Evolutionary conservation across 2,888 invertebrate species (phyloP), one percentile per base, ranked within the genome.

Genomic region (Encarsia formosa): DNA sequence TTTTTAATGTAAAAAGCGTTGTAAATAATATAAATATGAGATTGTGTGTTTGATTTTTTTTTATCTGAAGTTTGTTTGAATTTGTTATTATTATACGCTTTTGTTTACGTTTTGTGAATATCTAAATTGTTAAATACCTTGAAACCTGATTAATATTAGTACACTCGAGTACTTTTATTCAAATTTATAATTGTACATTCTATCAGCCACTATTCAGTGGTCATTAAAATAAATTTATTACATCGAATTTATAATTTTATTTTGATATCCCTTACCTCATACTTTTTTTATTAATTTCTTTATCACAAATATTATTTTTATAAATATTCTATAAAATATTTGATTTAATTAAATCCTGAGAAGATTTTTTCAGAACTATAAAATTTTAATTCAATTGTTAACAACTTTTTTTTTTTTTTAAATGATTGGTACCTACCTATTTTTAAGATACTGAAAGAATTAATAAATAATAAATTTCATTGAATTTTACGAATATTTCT

Each of bases 171-270:
- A 35, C 26, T 44, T 34, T 8, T 20, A 40, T 29, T 22, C 3
- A 34, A 40, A 32, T 26, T 48, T 23, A 16, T 46, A 38, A 31
- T 18, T 46, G 41, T 49, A 53, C 20, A 24, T 47, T 54, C 32
- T 44, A 5, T 18, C 37, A 45, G 11, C 15, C 40, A 22, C n/a
- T 9, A 45, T 43, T 26, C 13, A n/a, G 20, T 40, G 20, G 42
- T 20, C 22, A 44, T 50, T 50, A 39, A 26, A 54, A 54, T 50
- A 54, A 54, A 54, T 50, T 50, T 50, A 43, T 54, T 32, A 41
- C 19, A 23, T 24, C 13, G 42, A 46, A 19, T 26, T 2, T 22
- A 37, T 2, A 18, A 19, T 4, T 26, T 41, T 19, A n/a, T n/a
- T 15, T 41, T 26, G 9, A 29, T 41, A 22, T n/a, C 15, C 13